Conservation (phyloP, 1,140 invertebrate species). For the Dinoponera quadriceps region DNA sequence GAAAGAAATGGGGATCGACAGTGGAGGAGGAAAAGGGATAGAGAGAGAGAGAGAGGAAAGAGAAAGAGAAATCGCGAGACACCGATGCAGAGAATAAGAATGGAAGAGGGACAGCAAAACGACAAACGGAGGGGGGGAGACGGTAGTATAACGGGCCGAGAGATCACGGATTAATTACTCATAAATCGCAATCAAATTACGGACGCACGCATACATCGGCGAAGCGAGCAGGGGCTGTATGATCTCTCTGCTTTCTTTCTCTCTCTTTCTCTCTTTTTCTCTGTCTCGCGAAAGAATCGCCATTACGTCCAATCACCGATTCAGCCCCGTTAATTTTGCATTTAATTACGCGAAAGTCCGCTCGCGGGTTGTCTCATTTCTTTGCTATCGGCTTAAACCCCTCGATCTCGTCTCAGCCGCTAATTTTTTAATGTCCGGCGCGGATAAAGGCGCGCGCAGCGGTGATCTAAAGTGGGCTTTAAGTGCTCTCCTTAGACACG, state of each 20-base stretch:
- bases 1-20: slow-evolving; percentile 40
- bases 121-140: not conserved
- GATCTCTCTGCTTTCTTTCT: not conserved
- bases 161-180: slow-evolving; percentile 65
- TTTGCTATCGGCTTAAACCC: slow-evolving; percentile 15
- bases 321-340: slow-evolving; percentile 59
- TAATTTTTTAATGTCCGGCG: slow-evolving; percentile 23
- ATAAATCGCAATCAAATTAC: slow-evolving; percentile 71
- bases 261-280: not conserved
- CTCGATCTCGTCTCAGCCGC: slow-evolving; percentile 7
- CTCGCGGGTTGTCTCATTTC: slow-evolving; percentile 23
- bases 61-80: not conserved
- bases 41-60: not conserved
- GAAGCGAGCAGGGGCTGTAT: not conserved
- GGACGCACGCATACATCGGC: not conserved
- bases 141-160: slow-evolving; percentile 45
- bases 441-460: slow-evolving; percentile 25
- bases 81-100: not conserved
- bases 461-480: slow-evolving; percentile 6
- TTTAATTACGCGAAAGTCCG: slow-evolving; percentile 62
- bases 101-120: not conserved
- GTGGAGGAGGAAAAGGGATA: not conserved
- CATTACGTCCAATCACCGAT: slow-evolving; percentile 66
- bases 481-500: slow-evolving; percentile 32
- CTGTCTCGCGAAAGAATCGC: not conserved